phyloP scores from a whole-genome alignment of 2,113 vertebrate genomes.

The Pyrgilauda ruficollis region DNA sequence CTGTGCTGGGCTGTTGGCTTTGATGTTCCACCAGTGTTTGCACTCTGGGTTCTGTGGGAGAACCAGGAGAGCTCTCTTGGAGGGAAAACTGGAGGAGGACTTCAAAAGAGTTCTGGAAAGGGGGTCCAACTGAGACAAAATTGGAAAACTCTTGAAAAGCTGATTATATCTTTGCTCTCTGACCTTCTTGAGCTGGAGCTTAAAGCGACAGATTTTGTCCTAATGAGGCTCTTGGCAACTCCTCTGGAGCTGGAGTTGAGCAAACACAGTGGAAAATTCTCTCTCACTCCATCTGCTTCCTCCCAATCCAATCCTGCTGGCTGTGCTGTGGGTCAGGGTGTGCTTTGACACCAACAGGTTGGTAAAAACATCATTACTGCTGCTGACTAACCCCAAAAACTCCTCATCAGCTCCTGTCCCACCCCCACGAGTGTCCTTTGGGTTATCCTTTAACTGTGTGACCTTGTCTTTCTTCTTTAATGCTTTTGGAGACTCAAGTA shows the following conservation, averaged over 20 bases:
- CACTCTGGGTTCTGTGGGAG: constrained; percentile 19
- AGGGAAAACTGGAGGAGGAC: background rate
- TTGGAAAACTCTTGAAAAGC: background rate
- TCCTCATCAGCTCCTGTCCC: background rate
- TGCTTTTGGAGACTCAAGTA: constrained; percentile 53
- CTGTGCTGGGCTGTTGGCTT: constrained; percentile 25
- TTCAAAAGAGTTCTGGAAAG: background rate
- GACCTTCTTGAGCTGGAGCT: background rate
- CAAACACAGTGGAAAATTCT: constrained; percentile 19
- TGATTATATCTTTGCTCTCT: background rate
- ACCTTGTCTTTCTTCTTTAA: constrained; percentile 39
- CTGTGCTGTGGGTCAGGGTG: constrained; percentile 14
- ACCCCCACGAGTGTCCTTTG: background rate
- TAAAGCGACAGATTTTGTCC: background rate
- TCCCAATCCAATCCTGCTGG: background rate
- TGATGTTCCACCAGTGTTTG: constrained; percentile 55
- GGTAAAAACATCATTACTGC: background rate
- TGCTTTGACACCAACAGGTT: constrained; percentile 39
- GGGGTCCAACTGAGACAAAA: background rate
- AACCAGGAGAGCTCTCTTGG: background rate
- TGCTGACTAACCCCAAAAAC: background rate
- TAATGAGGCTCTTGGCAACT: background rate
- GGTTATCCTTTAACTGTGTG: background rate
- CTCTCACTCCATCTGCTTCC: background rate
- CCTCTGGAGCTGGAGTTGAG: background rate